phyloP scores from a whole-genome alignment of 1,140 invertebrate genomes.

The Drosophila watanabei region DNA sequence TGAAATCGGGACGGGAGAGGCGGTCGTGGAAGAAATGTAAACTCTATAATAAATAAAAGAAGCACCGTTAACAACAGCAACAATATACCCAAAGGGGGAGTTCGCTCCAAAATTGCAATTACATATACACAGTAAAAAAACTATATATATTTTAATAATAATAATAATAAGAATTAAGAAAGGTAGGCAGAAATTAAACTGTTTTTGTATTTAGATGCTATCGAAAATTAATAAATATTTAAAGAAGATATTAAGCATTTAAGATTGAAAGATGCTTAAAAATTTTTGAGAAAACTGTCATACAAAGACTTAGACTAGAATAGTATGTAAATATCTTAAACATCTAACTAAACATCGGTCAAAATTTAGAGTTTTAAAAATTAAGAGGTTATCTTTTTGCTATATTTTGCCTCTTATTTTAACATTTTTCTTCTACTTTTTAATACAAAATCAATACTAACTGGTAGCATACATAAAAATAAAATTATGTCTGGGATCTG shows the following conservation, averaged over 20 bases:
- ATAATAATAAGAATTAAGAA: not conserved
- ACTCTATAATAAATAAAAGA: conserved; percentile 30
- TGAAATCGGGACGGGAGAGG: conserved; percentile 16
- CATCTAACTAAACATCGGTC: no score
- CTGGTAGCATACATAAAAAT: not conserved
- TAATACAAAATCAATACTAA: no score
- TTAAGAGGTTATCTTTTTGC: no score
- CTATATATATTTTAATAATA: no score
- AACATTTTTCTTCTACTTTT: no score
- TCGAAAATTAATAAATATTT: not conserved
- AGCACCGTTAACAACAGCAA: conserved; percentile 38
- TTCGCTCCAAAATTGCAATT: conserved; percentile 12
- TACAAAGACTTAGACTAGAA: no score
- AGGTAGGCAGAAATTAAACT: not conserved
- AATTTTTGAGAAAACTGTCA: no score
- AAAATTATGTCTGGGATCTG: not conserved
- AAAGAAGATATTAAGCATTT: no score
- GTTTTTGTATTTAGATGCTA: not conserved
- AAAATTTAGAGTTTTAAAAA: no score
- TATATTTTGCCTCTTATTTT: no score
- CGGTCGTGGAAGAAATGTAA: conserved; percentile 26
- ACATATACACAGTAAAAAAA: conserved; percentile 5
- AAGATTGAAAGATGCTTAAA: no score
- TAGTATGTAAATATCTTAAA: no score
- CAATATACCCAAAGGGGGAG: conserved; percentile 40